Percentiles rank a stretch among this genome's conserved stretches.
phyloP scores from a whole-genome alignment of 2,888 invertebrate genomes.

The Drosophila kanekoi region DNA sequence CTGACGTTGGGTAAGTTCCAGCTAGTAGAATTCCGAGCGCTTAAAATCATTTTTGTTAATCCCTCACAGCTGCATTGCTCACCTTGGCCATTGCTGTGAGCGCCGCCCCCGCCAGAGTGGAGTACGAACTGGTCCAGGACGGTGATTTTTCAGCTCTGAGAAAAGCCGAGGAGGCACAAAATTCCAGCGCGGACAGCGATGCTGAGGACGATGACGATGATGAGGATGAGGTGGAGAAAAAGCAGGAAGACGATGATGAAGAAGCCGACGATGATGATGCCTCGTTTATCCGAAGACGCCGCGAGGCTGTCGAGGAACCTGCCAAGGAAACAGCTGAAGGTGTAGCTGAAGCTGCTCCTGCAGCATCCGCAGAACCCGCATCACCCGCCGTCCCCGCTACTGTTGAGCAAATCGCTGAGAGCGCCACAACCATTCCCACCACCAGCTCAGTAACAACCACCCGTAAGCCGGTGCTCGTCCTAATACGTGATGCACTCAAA shows the following conservation, averaged over 20 bases:
- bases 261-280: conserved; percentile 58
- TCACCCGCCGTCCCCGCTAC: background rate
- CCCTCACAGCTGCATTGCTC: conserved; percentile 49
- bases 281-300: conserved; percentile 58
- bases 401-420: conserved; percentile 29
- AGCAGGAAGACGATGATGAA: conserved; percentile 49
- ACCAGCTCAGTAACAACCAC: conserved; percentile 38
- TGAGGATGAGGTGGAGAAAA: conserved; percentile 45
- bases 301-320: conserved; percentile 45
- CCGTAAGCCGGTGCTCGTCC: conserved; percentile 80
- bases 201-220: conserved; percentile 74
- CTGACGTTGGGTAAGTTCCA: conserved; percentile 61
- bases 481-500: conserved; percentile 82
- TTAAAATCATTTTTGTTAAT: background rate
- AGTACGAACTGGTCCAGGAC: conserved; percentile 24
- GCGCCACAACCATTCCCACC: conserved; percentile 40
- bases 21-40: background rate
- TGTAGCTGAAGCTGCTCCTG: conserved; percentile 13
- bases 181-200: conserved; percentile 51
- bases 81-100: conserved; percentile 47
- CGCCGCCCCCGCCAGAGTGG: conserved; percentile 48
- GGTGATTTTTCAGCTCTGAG: conserved; percentile 30
- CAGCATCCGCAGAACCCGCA: background rate
- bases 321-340: conserved; percentile 23
- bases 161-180: conserved; percentile 23